phyloP scores from a whole-genome alignment of 2,888 invertebrate genomes.

The Chymomyza caudatula region DNA sequence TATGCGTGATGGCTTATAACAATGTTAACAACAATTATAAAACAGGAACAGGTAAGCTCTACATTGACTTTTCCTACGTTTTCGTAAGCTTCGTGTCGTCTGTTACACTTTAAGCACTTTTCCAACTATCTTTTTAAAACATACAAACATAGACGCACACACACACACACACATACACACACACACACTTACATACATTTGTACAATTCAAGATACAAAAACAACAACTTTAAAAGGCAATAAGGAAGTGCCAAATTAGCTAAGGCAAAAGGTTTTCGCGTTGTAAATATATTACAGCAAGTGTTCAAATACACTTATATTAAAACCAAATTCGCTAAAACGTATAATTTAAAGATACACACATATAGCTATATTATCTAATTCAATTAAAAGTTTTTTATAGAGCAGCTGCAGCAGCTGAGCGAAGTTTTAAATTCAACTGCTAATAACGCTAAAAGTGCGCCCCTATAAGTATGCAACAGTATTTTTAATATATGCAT shows the following conservation, averaged over 20 bases:
- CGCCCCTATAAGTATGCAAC: not conserved
- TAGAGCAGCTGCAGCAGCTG: not conserved
- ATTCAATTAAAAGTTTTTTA: not conserved
- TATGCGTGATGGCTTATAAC: conserved; percentile 11
- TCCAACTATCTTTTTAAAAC: conserved; percentile 61
- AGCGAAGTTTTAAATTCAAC: not conserved
- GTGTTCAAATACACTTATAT: conserved; percentile 20
- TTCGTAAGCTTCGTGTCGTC: conserved; percentile 52
- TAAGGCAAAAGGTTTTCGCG: conserved; percentile 33
- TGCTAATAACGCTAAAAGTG: not conserved
- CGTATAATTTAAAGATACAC: not conserved
- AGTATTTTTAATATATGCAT: not conserved
- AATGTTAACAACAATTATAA: conserved; percentile 16
- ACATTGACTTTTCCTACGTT: conserved; percentile 46
- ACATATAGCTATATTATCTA: not conserved
- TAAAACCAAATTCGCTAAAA: not conserved
- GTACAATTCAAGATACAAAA: conserved; percentile 22
- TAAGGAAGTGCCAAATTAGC: conserved; percentile 56
- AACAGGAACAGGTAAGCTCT: conserved; percentile 67
- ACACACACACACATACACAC: conserved; percentile 16
- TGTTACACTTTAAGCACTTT: conserved; percentile 67
- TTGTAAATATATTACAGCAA: conserved; percentile 62
- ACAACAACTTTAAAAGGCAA: conserved; percentile 43
- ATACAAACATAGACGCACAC: conserved; percentile 25
- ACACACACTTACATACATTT: conserved; percentile 20